Conservation (phyloP, 2,888 invertebrate species). For the Amphipyra tragopoginis region DNA sequence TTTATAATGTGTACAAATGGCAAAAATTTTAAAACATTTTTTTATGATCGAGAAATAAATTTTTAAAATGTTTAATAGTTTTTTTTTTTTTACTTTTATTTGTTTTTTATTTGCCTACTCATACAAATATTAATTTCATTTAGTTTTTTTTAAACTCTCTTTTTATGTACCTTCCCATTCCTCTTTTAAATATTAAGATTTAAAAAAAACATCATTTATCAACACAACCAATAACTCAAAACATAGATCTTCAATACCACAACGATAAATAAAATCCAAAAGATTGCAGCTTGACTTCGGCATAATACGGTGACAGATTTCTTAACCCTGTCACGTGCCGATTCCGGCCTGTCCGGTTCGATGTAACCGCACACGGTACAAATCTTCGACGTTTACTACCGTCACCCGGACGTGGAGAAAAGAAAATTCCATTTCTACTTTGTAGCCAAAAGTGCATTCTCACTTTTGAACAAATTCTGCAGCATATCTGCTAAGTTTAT, state of each 20-base stretch:
- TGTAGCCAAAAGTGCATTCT: conserved; percentile 34
- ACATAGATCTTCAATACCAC: background rate
- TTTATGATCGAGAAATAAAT: too few relatives aligned
- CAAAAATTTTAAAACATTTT: too few relatives aligned
- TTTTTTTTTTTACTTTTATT: too few relatives aligned
- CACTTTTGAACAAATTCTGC: conserved; percentile 12
- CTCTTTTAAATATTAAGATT: too few relatives aligned
- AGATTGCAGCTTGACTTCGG: conserved; percentile 20
- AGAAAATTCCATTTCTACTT: conserved; percentile 43
- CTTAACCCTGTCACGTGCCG: conserved; percentile 41
- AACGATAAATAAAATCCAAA: conserved; percentile 19
- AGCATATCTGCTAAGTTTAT: background rate
- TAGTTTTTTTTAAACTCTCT: too few relatives aligned
- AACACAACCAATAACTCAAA: background rate
- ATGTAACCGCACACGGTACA: conserved; percentile 48
- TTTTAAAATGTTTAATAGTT: too few relatives aligned
- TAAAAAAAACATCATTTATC: background rate
- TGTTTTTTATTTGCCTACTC: too few relatives aligned
- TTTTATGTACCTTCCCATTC: too few relatives aligned
- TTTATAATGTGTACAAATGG: too few relatives aligned
- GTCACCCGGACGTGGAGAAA: conserved; percentile 18
- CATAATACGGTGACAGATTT: conserved; percentile 38
- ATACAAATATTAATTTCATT: too few relatives aligned
- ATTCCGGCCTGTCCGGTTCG: conserved; percentile 35
- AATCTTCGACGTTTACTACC: conserved; percentile 47